Percentiles rank a stretch among this genome's conserved stretches.
Conservation (phyloP, 2,888 invertebrate genomes). For the Amiota mariae region DNA sequence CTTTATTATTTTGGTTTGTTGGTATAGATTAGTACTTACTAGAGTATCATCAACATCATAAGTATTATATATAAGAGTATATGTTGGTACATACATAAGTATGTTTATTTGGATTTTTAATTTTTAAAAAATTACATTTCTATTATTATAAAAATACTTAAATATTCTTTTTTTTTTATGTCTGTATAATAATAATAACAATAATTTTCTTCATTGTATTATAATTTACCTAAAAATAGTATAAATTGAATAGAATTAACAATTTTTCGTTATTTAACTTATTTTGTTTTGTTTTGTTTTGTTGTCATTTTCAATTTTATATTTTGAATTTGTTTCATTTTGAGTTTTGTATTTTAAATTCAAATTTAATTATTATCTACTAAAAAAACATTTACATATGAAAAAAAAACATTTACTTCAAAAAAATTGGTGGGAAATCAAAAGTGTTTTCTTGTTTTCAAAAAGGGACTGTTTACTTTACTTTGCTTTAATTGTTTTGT, state of each 20-base stretch:
- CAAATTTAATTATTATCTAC: too few relatives aligned
- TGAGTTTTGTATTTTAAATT: background rate
- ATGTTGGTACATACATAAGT: too few relatives aligned
- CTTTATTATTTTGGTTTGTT: too few relatives aligned
- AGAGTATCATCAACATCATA: too few relatives aligned
- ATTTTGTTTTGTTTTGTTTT: constrained; percentile 24
- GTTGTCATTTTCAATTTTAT: constrained; percentile 31
- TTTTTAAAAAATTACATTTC: background rate
- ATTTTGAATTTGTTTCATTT: background rate
- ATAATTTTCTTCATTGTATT: constrained; percentile 58
- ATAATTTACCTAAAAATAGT: constrained; percentile 66
- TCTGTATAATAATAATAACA: too few relatives aligned
- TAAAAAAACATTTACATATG: too few relatives aligned
- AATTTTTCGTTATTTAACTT: constrained; percentile 24
- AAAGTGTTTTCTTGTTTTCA: constrained; percentile 14
- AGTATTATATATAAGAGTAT: too few relatives aligned
- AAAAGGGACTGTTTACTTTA: constrained; percentile 16
- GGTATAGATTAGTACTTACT: too few relatives aligned
- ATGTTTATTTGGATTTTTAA: too few relatives aligned
- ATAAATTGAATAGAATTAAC: constrained; percentile 17
- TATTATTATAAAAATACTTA: constrained; percentile 16
- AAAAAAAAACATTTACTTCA: constrained; percentile 32
- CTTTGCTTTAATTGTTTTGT: background rate
- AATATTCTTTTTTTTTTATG: background rate
- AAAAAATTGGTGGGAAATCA: constrained; percentile 35